These are phyloP conservation scores for Scaptomyza flava DNA, from an alignment of 2,888 invertebrate genomes.

Conservation along the genomic window DNA sequence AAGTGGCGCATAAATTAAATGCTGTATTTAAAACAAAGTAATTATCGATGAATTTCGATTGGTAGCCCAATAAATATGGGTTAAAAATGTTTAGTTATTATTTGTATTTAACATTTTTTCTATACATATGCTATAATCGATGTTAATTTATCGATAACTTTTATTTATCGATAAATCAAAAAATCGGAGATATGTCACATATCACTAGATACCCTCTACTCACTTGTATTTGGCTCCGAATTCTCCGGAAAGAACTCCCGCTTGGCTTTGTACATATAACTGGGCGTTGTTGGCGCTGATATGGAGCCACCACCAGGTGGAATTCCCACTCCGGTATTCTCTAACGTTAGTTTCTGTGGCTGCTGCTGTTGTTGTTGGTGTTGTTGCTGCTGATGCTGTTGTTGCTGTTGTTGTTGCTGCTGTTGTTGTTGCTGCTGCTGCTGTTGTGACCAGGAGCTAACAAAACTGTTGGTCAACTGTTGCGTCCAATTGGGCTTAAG, in stretches of 20 bases:
- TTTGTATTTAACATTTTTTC: too few relatives aligned
- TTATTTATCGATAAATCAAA: neutral
- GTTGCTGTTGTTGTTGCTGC: slow-evolving; percentile 49
- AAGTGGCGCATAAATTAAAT: too few relatives aligned
- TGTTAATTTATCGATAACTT: neutral
- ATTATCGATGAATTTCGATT: too few relatives aligned
- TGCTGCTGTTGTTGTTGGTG: slow-evolving; percentile 64
- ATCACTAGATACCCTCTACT: slow-evolving; percentile 83
- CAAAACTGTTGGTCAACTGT: slow-evolving; percentile 83
- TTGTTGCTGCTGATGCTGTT: slow-evolving; percentile 63
- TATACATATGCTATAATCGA: neutral
- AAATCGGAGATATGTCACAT: too few relatives aligned
- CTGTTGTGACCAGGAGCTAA: slow-evolving; percentile 83
- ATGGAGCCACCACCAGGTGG: slow-evolving; percentile 77
- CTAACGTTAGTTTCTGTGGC: slow-evolving; percentile 71
- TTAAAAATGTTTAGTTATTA: too few relatives aligned
- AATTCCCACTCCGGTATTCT: slow-evolving; percentile 54
- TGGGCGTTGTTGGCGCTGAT: slow-evolving; percentile 85
- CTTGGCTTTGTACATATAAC: slow-evolving; percentile 85
- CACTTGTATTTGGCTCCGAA: slow-evolving; percentile 94
- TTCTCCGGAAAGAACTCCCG: slow-evolving; percentile 93
- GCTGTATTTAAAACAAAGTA: too few relatives aligned
- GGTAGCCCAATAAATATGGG: too few relatives aligned
- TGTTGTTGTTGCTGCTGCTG: slow-evolving; percentile 66
- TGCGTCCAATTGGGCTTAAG: slow-evolving; percentile 83